Conservation (phyloP, 2,888 invertebrate genomes). For the Rotaria macrura region DNA sequence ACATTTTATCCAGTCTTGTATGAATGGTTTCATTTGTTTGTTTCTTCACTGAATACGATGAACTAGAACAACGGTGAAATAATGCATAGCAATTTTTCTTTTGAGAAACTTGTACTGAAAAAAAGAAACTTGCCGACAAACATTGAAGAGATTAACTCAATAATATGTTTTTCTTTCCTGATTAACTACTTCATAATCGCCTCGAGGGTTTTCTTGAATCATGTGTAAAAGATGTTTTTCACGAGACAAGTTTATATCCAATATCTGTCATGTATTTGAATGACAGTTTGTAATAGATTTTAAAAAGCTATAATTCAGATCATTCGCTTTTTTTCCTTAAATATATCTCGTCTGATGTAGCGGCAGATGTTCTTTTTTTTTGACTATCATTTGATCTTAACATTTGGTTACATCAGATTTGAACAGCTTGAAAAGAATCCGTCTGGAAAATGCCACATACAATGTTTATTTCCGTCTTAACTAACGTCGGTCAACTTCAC, state of each 20-base stretch:
- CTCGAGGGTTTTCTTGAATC: not conserved
- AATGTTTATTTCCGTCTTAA: not conserved
- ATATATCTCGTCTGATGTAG: not conserved
- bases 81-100: too few species aligned
- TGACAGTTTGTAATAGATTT: not conserved
- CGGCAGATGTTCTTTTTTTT: not conserved
- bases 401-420: not conserved
- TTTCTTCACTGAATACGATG: too few species aligned
- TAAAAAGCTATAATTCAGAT: not conserved
- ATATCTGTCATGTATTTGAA: not conserved
- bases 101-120: not conserved
- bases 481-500: not conserved
- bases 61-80: too few species aligned
- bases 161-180: not conserved
- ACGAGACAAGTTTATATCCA: not conserved
- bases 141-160: not conserved
- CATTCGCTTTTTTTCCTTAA: not conserved
- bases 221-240: not conserved
- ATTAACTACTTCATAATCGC: not conserved
- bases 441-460: not conserved
- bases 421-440: slow-evolving; percentile 7
- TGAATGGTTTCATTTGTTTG: too few species aligned
- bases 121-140: not conserved
- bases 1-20: not conserved
- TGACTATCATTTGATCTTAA: not conserved